Percentiles rank a stretch among this genome's conserved stretches.
Conservation (phyloP, 2,113 vertebrate genomes). For the Oreotrochilus melanogaster region DNA sequence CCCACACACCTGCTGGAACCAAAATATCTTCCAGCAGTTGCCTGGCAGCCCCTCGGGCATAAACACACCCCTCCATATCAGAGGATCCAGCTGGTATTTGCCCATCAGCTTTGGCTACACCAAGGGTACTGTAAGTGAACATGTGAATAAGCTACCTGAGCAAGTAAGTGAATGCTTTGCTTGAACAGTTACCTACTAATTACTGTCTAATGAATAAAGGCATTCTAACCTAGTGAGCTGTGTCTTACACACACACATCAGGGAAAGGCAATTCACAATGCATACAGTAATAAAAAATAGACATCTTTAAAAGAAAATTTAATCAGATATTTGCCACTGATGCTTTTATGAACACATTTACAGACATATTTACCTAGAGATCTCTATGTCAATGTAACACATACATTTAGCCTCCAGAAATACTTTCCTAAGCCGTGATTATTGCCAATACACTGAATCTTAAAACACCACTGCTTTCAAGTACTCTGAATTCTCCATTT, state of each 20-base stretch:
- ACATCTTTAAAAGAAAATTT: background rate
- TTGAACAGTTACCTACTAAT: background rate
- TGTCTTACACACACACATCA: too few relatives aligned
- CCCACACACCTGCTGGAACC: background rate
- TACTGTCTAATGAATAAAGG: background rate
- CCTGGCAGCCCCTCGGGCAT: background rate
- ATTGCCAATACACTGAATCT: background rate
- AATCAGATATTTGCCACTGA: background rate
- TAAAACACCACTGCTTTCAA: background rate
- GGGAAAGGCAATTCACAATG: background rate
- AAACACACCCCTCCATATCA: background rate
- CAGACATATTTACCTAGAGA: background rate
- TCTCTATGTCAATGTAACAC: background rate
- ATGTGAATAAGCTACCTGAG: fast-evolving
- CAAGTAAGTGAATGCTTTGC: background rate
- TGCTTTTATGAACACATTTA: background rate
- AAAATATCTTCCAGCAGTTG: background rate
- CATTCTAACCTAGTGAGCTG: background rate
- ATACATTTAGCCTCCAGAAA: background rate
- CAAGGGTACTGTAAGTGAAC: background rate
- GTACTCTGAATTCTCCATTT: background rate
- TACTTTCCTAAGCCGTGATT: background rate
- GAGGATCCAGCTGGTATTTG: background rate
- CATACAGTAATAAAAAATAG: background rate
- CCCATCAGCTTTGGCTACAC: background rate